These are phyloP conservation scores for Haliclona indistincta DNA, from an alignment of 37 sponge, comb jelly and placozoan genomes.

Conservation along the genomic window DNA sequence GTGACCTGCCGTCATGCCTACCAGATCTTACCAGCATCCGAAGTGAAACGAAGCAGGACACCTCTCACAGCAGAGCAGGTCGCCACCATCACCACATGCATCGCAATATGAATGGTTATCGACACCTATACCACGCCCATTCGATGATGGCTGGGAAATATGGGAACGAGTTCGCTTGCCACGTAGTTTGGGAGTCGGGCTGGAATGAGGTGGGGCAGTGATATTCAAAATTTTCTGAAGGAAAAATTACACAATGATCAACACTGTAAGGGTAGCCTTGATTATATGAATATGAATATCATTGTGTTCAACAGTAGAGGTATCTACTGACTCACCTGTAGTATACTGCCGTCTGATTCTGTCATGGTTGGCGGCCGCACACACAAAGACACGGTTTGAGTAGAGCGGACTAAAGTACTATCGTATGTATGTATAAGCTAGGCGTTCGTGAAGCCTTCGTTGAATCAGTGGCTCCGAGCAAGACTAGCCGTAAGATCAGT, in stretches of 20 bases:
- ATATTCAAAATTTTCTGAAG: slow-evolving; percentile 72
- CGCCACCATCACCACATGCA: slow-evolving; percentile 90
- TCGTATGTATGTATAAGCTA: not conserved
- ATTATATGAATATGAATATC: not conserved
- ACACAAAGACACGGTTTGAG: no score
- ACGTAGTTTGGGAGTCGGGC: slow-evolving; percentile 21
- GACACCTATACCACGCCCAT: slow-evolving; percentile 27
- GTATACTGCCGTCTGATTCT: slow-evolving; percentile 1
- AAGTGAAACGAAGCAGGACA: slow-evolving; percentile 92
- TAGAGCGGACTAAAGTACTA: no score
- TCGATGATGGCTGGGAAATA: not conserved
- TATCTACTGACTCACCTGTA: not conserved
- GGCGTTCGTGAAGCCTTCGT: not conserved
- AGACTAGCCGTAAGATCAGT: not conserved
- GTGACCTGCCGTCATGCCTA: not conserved
- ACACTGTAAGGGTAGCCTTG: not conserved
- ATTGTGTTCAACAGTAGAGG: not conserved
- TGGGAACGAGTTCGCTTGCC: slow-evolving; percentile 22
- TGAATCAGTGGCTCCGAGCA: not conserved
- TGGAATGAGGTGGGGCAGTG: slow-evolving; percentile 67
- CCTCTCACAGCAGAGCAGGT: slow-evolving; percentile 87
- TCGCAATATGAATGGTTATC: slow-evolving; percentile 85
- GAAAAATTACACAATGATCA: slow-evolving; percentile 1
- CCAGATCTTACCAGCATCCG: slow-evolving; percentile 77
- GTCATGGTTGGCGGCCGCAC: no score